Evolutionary conservation across 2,888 invertebrate genomes (phyloP).

Genomic region (Anthrax anthrax): DNA sequence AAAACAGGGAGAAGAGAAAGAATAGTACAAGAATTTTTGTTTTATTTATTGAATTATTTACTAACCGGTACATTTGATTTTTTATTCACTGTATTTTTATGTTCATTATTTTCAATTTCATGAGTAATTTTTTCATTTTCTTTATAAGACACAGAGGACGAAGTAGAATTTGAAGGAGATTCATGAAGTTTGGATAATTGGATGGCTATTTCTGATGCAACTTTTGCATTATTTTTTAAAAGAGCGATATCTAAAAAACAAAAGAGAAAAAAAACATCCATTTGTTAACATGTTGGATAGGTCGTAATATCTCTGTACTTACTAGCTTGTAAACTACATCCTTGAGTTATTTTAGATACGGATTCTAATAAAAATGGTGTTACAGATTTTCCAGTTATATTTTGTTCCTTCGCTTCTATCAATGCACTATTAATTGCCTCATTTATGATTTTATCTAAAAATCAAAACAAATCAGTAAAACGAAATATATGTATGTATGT

Average conservation of each 20-base stretch:
- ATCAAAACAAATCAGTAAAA: not conserved
- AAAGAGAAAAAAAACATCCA: constrained; percentile 1
- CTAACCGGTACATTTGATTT: constrained; percentile 11
- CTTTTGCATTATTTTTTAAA: constrained; percentile 81
- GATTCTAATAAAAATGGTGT: constrained; percentile 81
- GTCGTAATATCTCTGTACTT: constrained; percentile 30
- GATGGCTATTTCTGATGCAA: constrained; percentile 67
- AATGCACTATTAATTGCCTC: constrained; percentile 57
- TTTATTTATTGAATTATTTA: too few species aligned
- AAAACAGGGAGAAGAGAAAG: too few species aligned
- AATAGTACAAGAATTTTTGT: too few species aligned
- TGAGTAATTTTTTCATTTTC: not conserved
- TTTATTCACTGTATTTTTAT: not conserved
- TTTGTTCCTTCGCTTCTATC: constrained; percentile 40
- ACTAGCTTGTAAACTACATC: constrained; percentile 75
- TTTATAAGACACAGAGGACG: too few species aligned
- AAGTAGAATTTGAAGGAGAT: too few species aligned
- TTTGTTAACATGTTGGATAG: too few species aligned
- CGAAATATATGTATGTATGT: too few species aligned
- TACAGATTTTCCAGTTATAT: constrained; percentile 69
- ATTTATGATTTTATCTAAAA: constrained; percentile 38
- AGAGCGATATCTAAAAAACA: constrained; percentile 61
- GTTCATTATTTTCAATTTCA: not conserved
- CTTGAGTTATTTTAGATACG: constrained; percentile 65
- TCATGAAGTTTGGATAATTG: constrained; percentile 30